Percentiles rank a stretch among this genome's conserved stretches.
phyloP scores from a whole-genome alignment of 2,797 vertebrate species.

The Coranthus polyacanthus region DNA sequence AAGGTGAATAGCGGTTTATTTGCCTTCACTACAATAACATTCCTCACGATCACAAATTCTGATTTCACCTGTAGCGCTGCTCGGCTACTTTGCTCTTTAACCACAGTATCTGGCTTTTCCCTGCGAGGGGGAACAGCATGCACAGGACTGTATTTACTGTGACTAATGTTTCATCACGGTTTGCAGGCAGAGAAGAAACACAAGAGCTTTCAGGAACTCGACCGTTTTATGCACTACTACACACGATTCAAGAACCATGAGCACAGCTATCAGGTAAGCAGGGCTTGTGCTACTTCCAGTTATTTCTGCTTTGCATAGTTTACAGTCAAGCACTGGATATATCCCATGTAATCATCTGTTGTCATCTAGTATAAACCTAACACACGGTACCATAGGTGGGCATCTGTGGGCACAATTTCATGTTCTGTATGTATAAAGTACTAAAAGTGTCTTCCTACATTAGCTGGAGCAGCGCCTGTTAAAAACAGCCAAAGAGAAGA shows the following conservation, averaged over 20 bases:
- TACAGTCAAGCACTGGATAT: background rate
- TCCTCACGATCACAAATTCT: conserved; percentile 25
- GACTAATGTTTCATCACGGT: conserved; percentile 58
- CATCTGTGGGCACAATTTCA: conserved; percentile 1
- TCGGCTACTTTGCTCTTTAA: conserved; percentile 23
- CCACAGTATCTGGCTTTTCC: conserved; percentile 21
- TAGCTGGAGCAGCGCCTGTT: conserved; percentile 97
- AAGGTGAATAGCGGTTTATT: conserved; percentile 21
- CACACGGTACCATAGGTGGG: background rate
- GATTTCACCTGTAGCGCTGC: conserved; percentile 28
- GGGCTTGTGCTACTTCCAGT: conserved; percentile 20
- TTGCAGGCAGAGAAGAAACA: conserved; percentile 96
- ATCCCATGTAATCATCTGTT: conserved; percentile 5
- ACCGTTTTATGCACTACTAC: conserved; percentile 99
- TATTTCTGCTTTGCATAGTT: conserved; percentile 39
- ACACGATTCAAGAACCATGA: conserved; percentile 98
- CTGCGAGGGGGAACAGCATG: conserved; percentile 32
- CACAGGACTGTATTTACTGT: conserved; percentile 48
- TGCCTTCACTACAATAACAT: conserved; percentile 2
- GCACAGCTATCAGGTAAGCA: conserved; percentile 97
- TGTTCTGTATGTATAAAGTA: conserved; percentile 3
- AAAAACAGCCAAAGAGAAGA: conserved; percentile 99
- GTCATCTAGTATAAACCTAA: conserved; percentile 9
- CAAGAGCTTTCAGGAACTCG: conserved; percentile 96
- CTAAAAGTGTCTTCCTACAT: conserved; percentile 55